Conservation (phyloP, 2,797 vertebrate genomes). For the Lates japonicus region DNA sequence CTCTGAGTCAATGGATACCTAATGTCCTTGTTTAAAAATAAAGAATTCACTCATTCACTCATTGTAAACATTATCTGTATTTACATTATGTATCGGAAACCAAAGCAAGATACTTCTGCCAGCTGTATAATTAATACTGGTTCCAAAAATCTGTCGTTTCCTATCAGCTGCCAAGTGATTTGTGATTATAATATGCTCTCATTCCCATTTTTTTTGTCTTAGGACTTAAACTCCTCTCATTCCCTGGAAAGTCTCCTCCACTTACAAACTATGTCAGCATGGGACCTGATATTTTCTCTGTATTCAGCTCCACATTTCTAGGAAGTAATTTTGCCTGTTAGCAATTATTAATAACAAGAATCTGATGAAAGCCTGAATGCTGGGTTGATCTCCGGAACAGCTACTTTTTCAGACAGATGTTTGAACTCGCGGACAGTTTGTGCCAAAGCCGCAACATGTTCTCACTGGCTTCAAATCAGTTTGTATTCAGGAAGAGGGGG, state of each 20-base stretch:
- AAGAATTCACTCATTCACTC: not conserved
- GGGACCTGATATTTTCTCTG: conserved; percentile 44
- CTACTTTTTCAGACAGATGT: conserved; percentile 57
- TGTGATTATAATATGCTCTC: conserved; percentile 29
- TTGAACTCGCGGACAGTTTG: conserved; percentile 57
- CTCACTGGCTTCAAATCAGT: conserved; percentile 27
- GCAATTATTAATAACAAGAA: conserved; percentile 62
- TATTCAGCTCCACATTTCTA: conserved; percentile 36
- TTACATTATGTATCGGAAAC: conserved; percentile 4
- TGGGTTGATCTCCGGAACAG: conserved; percentile 32
- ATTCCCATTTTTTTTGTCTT: conserved; percentile 22
- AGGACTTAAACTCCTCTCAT: conserved; percentile 15
- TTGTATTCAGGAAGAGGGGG: conserved; percentile 28
- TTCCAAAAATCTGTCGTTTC: conserved; percentile 18
- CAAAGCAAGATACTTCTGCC: conserved; percentile 5
- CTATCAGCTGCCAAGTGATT: conserved; percentile 20
- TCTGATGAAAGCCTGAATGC: conserved; percentile 47
- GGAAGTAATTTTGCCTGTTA: conserved; percentile 54
- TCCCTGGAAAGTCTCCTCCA: conserved; percentile 48
- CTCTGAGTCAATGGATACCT: not conserved
- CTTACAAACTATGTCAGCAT: conserved; percentile 45
- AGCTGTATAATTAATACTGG: conserved; percentile 23
- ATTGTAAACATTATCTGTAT: conserved; percentile 12
- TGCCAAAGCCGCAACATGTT: conserved; percentile 38
- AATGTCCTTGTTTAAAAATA: conserved; percentile 16